Base-by-base conservation (phyloP, 2,888 invertebrate genomes). In the Phyllotreta striolata region DNA sequence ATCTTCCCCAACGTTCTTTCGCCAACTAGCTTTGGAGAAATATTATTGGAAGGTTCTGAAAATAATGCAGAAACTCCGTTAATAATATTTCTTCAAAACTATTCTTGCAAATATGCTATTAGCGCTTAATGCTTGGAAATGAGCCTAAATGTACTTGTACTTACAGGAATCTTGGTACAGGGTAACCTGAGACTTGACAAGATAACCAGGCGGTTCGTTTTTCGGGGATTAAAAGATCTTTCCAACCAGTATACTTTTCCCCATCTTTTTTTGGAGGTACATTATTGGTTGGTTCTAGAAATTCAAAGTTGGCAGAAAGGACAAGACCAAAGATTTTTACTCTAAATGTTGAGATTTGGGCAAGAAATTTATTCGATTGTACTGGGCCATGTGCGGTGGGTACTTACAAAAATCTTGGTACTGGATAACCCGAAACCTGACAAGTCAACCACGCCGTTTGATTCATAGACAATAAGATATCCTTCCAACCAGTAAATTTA, bases 371-470 rank as follows among this genome's bases (percentile, higher is more conserved):
- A 12, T 12, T 43, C 12, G 12, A 12, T 43, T 6, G 6, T 12
- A 43, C 43, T 12, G 43, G 6, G 12, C 12, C 12, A 12, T 43
- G 12, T 43, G 43, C 8, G 1, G 43, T 12, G 1, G 13, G 13
- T 64, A 72, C 69, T 80, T 82, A 85, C 85, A 83, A 81, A 77
- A 83, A 85, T 68, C 82, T 76, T 9, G 85, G 85, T 63, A 84
- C 83, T 61, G 85, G 85, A 73, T 82, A 85, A 47, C 83, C 85
- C 66, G 84, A 83, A 64, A 85, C 85, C 73, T 84, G 84, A 72
- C 90, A 90, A 70, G 87, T 86, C 79, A 91, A 81, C 79, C 88
- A 89, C 66, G 86, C 86, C 73, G 84, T 82, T 73, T 80, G 79
- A 67, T 78, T 81, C 77, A 81, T 80, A 63, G 81, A 79, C 73